Evolutionary conservation across 2,888 invertebrate genomes (phyloP).

Genomic region (Caenorhabditis parvicauda): DNA sequence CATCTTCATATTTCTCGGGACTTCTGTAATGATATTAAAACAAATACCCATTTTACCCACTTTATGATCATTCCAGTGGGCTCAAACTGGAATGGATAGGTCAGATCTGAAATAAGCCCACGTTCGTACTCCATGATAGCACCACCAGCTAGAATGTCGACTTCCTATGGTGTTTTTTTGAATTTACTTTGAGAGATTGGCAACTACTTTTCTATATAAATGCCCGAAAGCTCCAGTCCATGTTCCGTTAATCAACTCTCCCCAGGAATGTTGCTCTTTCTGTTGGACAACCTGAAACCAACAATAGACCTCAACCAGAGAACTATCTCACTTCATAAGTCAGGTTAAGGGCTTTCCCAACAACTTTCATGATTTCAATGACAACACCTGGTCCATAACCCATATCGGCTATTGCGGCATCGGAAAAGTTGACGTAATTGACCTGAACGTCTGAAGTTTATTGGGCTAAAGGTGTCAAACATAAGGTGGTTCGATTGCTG

Average conservation of each 20-base stretch:
- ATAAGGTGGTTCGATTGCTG: constrained; percentile 49
- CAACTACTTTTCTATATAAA: constrained; percentile 19
- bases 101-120: constrained; percentile 54
- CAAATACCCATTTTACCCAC: neutral
- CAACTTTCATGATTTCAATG: constrained; percentile 53
- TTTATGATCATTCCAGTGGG: constrained; percentile 46
- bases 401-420: constrained; percentile 33
- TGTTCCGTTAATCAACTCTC: constrained; percentile 39
- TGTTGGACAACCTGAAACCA: constrained; percentile 20
- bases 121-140: constrained; percentile 55
- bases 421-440: constrained; percentile 54
- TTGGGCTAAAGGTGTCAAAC: constrained; percentile 13
- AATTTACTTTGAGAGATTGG: neutral
- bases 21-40: constrained; percentile 15
- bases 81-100: constrained; percentile 57
- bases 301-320: neutral
- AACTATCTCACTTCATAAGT: constrained; percentile 40
- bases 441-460: constrained; percentile 28
- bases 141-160: constrained; percentile 55
- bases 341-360: constrained; percentile 46
- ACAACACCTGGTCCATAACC: constrained; percentile 60
- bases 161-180: no score
- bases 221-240: constrained; percentile 55
- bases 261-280: constrained; percentile 24
- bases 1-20: constrained; percentile 47